Evolutionary conservation across 2,113 vertebrate genomes (phyloP), one percentile per base, ranked within the genome.

Genomic region (Oryzias celebensis): DNA sequence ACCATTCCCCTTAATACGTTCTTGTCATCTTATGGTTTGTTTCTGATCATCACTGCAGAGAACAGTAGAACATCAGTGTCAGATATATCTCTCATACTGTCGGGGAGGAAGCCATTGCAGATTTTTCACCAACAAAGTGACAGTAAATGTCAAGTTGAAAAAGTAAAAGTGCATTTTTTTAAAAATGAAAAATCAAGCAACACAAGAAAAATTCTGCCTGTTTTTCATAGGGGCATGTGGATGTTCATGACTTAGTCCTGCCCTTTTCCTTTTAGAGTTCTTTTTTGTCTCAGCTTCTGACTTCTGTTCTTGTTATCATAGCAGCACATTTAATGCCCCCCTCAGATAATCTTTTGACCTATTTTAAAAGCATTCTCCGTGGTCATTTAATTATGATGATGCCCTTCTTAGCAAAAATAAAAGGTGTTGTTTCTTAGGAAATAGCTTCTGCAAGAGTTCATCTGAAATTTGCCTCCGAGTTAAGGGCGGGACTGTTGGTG

Each of bases 291-390:
- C 1, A 6, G 28, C 46, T 64, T 65, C 24, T 71, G 58, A 83
- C 73, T 78, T 83, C 61, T 78, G 77, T 58, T 68, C 73, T 68
- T 83, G 80, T 85, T 88, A 55, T 77, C 77, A 84, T 85, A 84
- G 76, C 77, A 83, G 74, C 76, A 79, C 73, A 59, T 16, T 73
- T 82, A 74, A 81, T 81, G 80, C 20, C 20, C 20, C 20, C 20
- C 20, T 20, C 20, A 20, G 1, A 20, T 20, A 20, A 20, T 20
- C 20, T 20, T 20, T 20, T 20, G 20, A 20, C 20, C 20, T 20
- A 20, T 20, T 20, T 20, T 20, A 20, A 20, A 20, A 20, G 20
- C 20, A 20, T 20, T 20, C 20, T 1, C 20, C 1, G 20, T 20
- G 20, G 20, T 20, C 20, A 20, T 20, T 20, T 20, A 20, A 20